A percentile compares a stretch with the other conserved stretches of the same genome.
phyloP scores from a whole-genome alignment of 2,113 vertebrate genomes.

The Fulmarus glacialis region DNA sequence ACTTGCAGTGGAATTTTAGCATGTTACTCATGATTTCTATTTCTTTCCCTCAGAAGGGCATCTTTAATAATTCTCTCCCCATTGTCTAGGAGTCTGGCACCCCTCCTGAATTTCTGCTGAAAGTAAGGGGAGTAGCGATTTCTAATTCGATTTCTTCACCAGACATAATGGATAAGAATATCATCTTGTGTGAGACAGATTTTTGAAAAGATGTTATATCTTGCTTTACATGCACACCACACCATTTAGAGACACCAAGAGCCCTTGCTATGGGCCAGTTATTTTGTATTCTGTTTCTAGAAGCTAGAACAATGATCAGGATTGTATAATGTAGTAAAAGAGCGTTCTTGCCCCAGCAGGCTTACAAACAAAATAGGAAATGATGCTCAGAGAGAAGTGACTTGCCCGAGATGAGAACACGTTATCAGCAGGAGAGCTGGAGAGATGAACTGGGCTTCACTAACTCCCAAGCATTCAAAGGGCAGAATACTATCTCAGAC shows the following conservation, averaged over 20 bases:
- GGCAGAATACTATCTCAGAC: background rate
- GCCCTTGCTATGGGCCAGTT: background rate
- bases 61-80: constrained; percentile 32
- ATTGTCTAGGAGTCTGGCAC: background rate
- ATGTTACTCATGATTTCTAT: constrained; percentile 7
- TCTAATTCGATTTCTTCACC: constrained; percentile 5
- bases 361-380: background rate
- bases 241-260: background rate
- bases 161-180: background rate
- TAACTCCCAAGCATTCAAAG: background rate
- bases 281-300: background rate
- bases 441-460: background rate
- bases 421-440: background rate
- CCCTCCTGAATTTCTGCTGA: background rate
- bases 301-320: background rate
- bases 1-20: constrained; percentile 54
- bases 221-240: background rate
- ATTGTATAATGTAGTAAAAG: background rate
- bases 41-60: constrained; percentile 8
- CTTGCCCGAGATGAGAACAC: background rate
- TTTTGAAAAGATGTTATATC: background rate
- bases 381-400: background rate
- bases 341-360: background rate
- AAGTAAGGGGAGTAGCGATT: background rate
- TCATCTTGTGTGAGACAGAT: background rate